phyloP scores from a whole-genome alignment of 1,140 invertebrate species.

The Ceratina calcarata region DNA sequence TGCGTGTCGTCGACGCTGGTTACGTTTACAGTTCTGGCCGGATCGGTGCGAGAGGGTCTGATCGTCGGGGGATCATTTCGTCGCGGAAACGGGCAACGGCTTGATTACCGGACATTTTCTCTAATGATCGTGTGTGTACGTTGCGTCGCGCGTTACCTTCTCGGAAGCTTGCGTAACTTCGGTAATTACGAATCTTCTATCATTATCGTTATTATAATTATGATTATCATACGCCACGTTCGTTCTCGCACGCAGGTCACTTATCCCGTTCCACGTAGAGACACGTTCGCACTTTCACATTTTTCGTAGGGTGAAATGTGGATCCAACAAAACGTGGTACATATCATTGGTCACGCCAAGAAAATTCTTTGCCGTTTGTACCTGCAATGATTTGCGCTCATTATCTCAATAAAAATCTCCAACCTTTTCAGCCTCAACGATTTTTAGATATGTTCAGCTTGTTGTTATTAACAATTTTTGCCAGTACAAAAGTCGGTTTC shows the following conservation, averaged over 20 bases:
- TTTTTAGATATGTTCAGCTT: too few relatives aligned
- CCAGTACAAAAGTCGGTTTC: too few relatives aligned
- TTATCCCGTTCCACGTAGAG: neutral
- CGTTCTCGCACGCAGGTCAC: neutral
- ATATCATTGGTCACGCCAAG: neutral
- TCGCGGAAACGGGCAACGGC: constrained; percentile 11
- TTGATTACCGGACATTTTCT: constrained; percentile 52
- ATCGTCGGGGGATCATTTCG: constrained; percentile 20
- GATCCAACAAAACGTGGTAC: neutral
- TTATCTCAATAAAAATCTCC: too few relatives aligned
- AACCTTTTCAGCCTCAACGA: too few relatives aligned
- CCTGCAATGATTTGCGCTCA: too few relatives aligned
- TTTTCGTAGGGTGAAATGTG: constrained; percentile 13
- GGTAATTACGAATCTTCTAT: constrained; percentile 57
- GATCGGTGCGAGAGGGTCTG: constrained; percentile 3
- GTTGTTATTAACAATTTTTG: too few relatives aligned
- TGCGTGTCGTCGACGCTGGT: constrained; percentile 53
- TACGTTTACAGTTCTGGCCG: constrained; percentile 20
- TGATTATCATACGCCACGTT: neutral
- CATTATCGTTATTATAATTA: constrained; percentile 29
- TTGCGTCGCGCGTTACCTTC: constrained; percentile 26
- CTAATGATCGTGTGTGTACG: constrained; percentile 42
- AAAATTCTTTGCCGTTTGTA: neutral
- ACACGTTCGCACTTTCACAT: constrained; percentile 46
- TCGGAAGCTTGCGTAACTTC: constrained; percentile 57